Conservation (phyloP, 2,113 vertebrate genomes). For the Perognathus longimembris region DNA sequence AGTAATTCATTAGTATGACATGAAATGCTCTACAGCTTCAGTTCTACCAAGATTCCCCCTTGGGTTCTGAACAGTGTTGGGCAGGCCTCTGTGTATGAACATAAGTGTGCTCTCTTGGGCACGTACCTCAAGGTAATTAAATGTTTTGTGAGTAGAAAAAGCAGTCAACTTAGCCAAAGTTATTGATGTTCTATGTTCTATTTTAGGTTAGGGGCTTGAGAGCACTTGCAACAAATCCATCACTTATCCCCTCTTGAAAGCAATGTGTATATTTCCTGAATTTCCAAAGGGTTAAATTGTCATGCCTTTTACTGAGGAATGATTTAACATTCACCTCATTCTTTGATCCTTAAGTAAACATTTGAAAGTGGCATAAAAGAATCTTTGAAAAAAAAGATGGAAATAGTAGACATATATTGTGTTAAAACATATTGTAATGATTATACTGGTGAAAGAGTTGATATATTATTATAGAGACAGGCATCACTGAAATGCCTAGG, state of each 20-base stretch:
- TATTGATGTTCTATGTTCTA: conserved; percentile 6
- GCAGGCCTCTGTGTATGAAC: not conserved
- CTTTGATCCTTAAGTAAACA: not conserved
- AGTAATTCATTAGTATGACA: not conserved
- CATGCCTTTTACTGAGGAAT: not conserved
- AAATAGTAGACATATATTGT: no score
- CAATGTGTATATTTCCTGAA: not conserved
- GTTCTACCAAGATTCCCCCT: not conserved
- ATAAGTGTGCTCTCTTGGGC: not conserved
- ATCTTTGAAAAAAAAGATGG: not conserved
- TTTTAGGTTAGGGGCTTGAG: not conserved
- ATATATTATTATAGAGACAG: not conserved
- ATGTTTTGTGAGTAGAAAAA: not conserved
- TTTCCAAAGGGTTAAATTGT: not conserved
- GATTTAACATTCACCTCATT: not conserved
- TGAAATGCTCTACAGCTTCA: not conserved
- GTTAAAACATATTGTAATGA: not conserved
- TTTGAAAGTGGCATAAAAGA: not conserved
- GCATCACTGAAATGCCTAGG: not conserved
- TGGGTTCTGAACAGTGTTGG: not conserved
- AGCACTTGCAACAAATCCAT: not conserved
- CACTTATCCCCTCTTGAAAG: not conserved
- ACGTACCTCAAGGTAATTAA: not conserved
- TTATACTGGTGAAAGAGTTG: not conserved
- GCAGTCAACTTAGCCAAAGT: not conserved